phyloP scores from a whole-genome alignment of 2,888 invertebrate genomes.

The Gastrophysa polygoni region DNA sequence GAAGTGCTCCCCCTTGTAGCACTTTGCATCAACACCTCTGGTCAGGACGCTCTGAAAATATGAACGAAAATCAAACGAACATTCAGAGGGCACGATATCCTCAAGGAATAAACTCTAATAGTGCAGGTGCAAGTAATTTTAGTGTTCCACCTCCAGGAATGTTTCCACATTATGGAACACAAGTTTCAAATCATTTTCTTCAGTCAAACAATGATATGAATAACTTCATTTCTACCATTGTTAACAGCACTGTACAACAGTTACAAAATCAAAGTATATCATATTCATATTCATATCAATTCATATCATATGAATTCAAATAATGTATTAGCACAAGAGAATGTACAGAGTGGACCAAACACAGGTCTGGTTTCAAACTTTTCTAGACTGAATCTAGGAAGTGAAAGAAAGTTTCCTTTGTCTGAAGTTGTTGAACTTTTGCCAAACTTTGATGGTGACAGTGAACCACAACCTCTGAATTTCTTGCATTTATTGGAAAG shows the following conservation, averaged over 20 bases:
- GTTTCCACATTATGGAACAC: not conserved
- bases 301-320: not conserved
- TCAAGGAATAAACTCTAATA: not conserved
- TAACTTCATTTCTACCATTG: not conserved
- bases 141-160: not conserved
- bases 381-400: too few relatives aligned
- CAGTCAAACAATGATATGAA: not conserved
- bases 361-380: not conserved
- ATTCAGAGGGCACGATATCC: not conserved
- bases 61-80: not conserved
- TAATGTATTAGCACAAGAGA: not conserved
- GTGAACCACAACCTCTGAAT: too few relatives aligned
- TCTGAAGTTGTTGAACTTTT: too few relatives aligned
- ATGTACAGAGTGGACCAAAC: not conserved
- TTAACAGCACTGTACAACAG: not conserved
- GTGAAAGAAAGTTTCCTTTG: too few relatives aligned
- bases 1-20: too few relatives aligned
- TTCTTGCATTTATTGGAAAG: not conserved
- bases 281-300: too few relatives aligned
- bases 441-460: too few relatives aligned
- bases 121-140: not conserved
- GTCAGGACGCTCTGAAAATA: not conserved
- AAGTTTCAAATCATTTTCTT: conserved; percentile 4
- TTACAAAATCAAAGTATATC: not conserved
- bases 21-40: too few relatives aligned